phyloP scores from a whole-genome alignment of 2,113 vertebrate species.

The Chunga burmeisteri region DNA sequence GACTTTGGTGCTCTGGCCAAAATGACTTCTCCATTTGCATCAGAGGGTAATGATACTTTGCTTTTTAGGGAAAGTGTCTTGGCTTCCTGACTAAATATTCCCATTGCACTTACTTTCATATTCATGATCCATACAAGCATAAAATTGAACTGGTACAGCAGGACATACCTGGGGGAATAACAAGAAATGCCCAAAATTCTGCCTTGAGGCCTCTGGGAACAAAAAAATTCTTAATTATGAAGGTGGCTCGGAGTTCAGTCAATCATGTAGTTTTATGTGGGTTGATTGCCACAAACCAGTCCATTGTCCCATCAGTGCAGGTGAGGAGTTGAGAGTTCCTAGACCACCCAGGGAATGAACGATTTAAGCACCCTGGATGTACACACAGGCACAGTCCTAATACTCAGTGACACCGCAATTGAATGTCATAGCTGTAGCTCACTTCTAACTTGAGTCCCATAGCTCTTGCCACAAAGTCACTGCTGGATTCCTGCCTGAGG shows the following conservation, averaged over 20 bases:
- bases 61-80: background rate
- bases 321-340: background rate
- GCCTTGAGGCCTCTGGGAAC: background rate
- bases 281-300: background rate
- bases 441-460: background rate
- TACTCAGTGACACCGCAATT: background rate
- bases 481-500: background rate
- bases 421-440: background rate
- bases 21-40: background rate
- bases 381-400: background rate
- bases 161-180: background rate
- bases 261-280: background rate
- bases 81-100: background rate
- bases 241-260: background rate
- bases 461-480: background rate
- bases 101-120: background rate
- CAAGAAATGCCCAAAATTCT: background rate
- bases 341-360: background rate
- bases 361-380: background rate
- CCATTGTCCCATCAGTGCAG: background rate
- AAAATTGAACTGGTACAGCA: background rate
- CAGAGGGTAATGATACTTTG: background rate
- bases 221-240: background rate
- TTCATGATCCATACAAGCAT: background rate
- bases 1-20: background rate